A percentile compares a stretch with the other conserved stretches of the same genome.
Evolutionary conservation across 1,140 invertebrate genomes (phyloP).

Genomic region (Drosophila suzukii): DNA sequence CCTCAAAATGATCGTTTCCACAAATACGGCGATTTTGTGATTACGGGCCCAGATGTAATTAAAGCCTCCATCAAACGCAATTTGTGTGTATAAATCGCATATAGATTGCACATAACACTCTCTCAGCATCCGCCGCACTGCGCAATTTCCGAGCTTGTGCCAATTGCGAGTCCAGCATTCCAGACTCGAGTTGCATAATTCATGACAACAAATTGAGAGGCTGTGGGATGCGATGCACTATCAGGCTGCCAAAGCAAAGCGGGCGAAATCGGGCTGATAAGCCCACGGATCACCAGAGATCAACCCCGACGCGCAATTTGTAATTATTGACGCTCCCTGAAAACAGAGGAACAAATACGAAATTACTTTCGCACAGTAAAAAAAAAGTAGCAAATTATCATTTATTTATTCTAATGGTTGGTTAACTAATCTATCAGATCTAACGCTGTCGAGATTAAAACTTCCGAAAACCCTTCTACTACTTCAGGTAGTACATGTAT

Average conservation of each 20-base stretch:
- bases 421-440: too few species aligned
- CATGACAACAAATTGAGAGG: slow-evolving; percentile 67
- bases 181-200: slow-evolving; percentile 65
- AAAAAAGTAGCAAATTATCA: neutral
- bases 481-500: too few species aligned
- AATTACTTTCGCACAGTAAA: slow-evolving; percentile 9
- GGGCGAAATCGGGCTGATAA: slow-evolving; percentile 47
- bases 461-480: too few species aligned
- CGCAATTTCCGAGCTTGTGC: slow-evolving; percentile 47
- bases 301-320: slow-evolving; percentile 58
- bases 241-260: slow-evolving; percentile 2
- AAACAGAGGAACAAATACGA: slow-evolving; percentile 19
- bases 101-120: slow-evolving; percentile 11
- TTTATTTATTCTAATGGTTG: too few species aligned
- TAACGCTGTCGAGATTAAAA: too few species aligned
- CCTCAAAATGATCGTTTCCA: slow-evolving; percentile 20
- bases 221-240: slow-evolving; percentile 11
- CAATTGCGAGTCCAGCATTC: slow-evolving; percentile 53
- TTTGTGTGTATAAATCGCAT: neutral
- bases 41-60: slow-evolving; percentile 32
- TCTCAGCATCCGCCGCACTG: slow-evolving; percentile 11
- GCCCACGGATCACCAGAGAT: slow-evolving; percentile 52
- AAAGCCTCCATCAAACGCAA: slow-evolving; percentile 5
- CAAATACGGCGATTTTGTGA: slow-evolving; percentile 9
- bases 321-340: slow-evolving; percentile 55